A percentile compares a stretch with the other conserved stretches of the same genome.
Evolutionary conservation across 1,140 invertebrate genomes (phyloP).

Genomic region (Drosophila nigromelanica): DNA sequence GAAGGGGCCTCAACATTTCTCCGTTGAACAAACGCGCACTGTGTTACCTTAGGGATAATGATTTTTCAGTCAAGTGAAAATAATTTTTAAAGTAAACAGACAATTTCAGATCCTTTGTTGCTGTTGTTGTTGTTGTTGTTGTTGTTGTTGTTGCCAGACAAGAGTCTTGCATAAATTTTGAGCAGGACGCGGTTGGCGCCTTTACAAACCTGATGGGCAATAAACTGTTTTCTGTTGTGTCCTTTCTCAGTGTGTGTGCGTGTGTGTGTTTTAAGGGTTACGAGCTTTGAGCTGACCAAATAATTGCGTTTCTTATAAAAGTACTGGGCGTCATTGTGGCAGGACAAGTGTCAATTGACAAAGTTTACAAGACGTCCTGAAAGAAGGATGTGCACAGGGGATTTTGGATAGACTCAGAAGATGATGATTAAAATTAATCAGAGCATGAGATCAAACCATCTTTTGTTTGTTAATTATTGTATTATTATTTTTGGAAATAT

Average conservation of each 20-base stretch:
- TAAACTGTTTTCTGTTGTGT: slow-evolving; percentile 37
- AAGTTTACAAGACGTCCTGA: slow-evolving; percentile 14
- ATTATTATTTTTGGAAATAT: too few species aligned
- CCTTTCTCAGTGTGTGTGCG: background rate
- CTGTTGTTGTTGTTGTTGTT: slow-evolving; percentile 3
- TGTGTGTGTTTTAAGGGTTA: slow-evolving; percentile 27
- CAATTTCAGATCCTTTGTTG: slow-evolving; percentile 62
- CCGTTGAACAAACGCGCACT: slow-evolving; percentile 20
- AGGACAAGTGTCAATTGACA: background rate
- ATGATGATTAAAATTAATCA: too few species aligned
- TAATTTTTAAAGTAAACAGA: slow-evolving; percentile 80
- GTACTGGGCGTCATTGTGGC: slow-evolving; percentile 17
- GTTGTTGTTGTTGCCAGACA: slow-evolving; percentile 34
- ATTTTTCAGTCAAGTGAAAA: slow-evolving; percentile 83
- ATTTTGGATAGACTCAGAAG: background rate
- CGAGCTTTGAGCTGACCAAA: slow-evolving; percentile 57
- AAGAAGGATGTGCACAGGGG: too few species aligned
- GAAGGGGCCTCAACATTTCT: slow-evolving; percentile 58
- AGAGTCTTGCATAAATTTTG: slow-evolving; percentile 68
- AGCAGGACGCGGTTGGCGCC: slow-evolving; percentile 60
- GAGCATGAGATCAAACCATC: too few species aligned
- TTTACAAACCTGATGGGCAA: slow-evolving; percentile 20
- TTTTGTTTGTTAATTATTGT: too few species aligned
- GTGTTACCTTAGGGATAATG: slow-evolving; percentile 79
- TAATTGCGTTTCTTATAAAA: slow-evolving; percentile 54